Percentiles rank a stretch among this genome's conserved stretches.
Evolutionary conservation across 2,888 invertebrate genomes (phyloP).

Genomic region (Rhyacophila evoluta): DNA sequence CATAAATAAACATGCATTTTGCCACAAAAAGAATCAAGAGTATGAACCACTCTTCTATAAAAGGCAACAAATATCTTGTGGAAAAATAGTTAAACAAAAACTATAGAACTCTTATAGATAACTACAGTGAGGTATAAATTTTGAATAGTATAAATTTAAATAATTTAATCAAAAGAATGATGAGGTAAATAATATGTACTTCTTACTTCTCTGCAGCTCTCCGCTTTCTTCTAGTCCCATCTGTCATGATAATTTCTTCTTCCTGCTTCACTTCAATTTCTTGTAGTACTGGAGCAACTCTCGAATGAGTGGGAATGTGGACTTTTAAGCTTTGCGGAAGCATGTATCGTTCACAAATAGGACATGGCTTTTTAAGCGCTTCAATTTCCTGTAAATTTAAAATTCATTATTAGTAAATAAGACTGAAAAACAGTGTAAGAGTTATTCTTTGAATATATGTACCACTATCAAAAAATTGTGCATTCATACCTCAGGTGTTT

Average conservation of each 20-base stretch:
- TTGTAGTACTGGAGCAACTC: conserved; percentile 56
- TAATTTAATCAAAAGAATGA: too few species aligned
- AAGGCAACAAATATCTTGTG: too few species aligned
- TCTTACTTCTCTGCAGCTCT: conserved; percentile 65
- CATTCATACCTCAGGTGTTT: conserved; percentile 67
- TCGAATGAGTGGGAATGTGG: conserved; percentile 69
- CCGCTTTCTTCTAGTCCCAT: conserved; percentile 57
- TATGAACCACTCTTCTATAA: too few species aligned
- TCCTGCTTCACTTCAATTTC: conserved; percentile 55
- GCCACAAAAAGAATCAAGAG: too few species aligned
- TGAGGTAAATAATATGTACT: too few species aligned
- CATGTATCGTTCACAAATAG: conserved; percentile 68
- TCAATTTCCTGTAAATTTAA: conserved; percentile 63
- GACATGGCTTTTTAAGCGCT: conserved; percentile 66
- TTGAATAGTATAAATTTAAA: too few species aligned
- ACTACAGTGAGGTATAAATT: too few species aligned
- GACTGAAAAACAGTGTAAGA: neutral
- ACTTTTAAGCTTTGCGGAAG: conserved; percentile 71
- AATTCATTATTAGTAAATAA: conserved; percentile 46
- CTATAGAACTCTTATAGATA: too few species aligned
- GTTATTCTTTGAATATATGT: too few species aligned
- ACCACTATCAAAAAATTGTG: too few species aligned
- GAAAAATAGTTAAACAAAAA: too few species aligned
- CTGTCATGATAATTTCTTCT: conserved; percentile 41
- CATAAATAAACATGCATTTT: too few species aligned